A percentile compares a stretch with the other conserved stretches of the same genome.
phyloP scores from a whole-genome alignment of 2,797 vertebrate genomes.

The Phylloscopus collybita region DNA sequence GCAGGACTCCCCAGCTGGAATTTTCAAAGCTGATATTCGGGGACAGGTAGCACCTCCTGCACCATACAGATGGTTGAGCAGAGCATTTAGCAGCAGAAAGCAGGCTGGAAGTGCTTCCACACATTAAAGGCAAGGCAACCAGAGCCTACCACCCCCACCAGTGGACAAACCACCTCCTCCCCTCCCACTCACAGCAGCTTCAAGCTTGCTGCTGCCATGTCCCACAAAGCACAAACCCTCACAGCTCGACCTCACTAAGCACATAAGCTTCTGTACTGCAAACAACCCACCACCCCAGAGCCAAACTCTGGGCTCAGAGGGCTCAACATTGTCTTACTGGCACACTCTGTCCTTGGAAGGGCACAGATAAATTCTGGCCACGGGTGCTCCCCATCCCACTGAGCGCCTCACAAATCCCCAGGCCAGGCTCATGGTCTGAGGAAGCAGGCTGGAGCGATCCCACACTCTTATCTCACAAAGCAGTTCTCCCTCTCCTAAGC shows the following conservation, averaged over 20 bases:
- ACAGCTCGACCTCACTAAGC: neutral
- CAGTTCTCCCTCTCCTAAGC: conserved; percentile 50
- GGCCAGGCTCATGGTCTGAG: neutral
- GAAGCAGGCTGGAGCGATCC: conserved; percentile 11
- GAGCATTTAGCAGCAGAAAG: neutral
- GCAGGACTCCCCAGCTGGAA: neutral
- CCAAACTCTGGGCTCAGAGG: neutral
- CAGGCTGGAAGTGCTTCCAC: neutral
- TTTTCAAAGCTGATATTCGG: neutral
- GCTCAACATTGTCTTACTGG: neutral
- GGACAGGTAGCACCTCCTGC: neutral
- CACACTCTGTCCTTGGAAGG: neutral
- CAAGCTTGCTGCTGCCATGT: neutral
- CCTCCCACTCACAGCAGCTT: neutral
- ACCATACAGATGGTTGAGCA: neutral
- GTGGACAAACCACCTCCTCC: neutral
- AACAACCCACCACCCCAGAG: neutral
- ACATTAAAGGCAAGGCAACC: neutral
- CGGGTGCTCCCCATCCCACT: neutral
- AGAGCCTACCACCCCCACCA: neutral
- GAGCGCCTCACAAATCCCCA: neutral
- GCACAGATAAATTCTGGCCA: neutral
- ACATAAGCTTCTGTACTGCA: neutral
- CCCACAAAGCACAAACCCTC: neutral
- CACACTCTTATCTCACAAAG: conserved; percentile 44